These are phyloP conservation scores for Psittacula derbiana DNA, from an alignment of 2,797 vertebrate genomes.

Conservation along the genomic window DNA sequence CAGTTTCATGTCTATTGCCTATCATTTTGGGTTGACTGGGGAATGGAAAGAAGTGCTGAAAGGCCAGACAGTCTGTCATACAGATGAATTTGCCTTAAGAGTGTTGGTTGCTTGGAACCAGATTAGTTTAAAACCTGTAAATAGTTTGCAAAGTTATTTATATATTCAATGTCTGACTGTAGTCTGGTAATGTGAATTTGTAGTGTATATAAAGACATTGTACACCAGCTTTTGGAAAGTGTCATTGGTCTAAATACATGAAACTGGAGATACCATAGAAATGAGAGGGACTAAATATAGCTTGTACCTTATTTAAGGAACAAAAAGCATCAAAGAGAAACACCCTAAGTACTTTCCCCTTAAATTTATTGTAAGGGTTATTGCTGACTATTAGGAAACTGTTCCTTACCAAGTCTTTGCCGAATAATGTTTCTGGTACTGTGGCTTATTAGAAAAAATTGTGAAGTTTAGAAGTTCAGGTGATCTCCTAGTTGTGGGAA, in stretches of 20 bases:
- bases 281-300: not conserved
- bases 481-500: not conserved
- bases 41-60: not conserved
- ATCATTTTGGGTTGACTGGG: not conserved
- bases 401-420: not conserved
- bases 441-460: not conserved
- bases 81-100: slow-evolving; percentile 58
- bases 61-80: slow-evolving; percentile 2
- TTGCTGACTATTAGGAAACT: not conserved
- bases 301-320: not conserved
- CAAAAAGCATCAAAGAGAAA: not conserved
- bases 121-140: slow-evolving; percentile 57
- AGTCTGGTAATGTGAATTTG: slow-evolving; percentile 54
- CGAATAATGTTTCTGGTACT: slow-evolving; percentile 1
- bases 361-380: not conserved
- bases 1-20: not conserved
- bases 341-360: not conserved
- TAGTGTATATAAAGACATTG: slow-evolving; percentile 57
- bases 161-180: slow-evolving; percentile 45
- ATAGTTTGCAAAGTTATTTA: slow-evolving; percentile 69
- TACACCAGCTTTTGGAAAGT: slow-evolving; percentile 33
- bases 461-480: not conserved
- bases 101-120: slow-evolving; percentile 37
- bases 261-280: not conserved
- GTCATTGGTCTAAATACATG: slow-evolving; percentile 23